Percentiles rank a stretch among this genome's conserved stretches.
Conservation (phyloP, 2,888 invertebrate genomes). For the Thyatira batis region DNA sequence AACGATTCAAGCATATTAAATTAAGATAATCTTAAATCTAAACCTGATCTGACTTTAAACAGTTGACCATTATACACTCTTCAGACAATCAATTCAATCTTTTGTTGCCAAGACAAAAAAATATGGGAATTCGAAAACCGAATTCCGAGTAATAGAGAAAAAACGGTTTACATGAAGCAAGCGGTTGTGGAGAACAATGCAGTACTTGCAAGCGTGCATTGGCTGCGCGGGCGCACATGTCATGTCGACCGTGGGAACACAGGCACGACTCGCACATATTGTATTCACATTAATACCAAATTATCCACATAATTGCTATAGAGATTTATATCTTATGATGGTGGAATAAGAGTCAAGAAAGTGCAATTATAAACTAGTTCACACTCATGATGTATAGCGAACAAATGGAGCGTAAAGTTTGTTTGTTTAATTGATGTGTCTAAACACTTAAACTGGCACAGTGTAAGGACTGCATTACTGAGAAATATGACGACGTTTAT, state of each 20-base stretch:
- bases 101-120: not conserved
- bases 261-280: constrained; percentile 7
- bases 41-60: not conserved
- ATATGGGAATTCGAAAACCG: not conserved
- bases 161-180: constrained; percentile 1
- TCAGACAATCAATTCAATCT: not conserved
- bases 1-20: too few species aligned
- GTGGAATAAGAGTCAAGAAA: constrained; percentile 6
- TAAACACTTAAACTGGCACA: constrained; percentile 6
- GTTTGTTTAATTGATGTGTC: constrained; percentile 13
- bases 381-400: constrained; percentile 9
- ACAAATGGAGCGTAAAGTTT: constrained; percentile 8
- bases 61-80: not conserved
- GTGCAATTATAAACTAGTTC: constrained; percentile 3
- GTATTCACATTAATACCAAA: constrained; percentile 7
- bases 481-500: not conserved
- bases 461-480: constrained; percentile 1
- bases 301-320: not conserved
- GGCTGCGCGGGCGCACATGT: constrained; percentile 37
- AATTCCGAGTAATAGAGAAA: constrained; percentile 1
- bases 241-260: constrained; percentile 47
- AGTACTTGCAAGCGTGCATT: constrained; percentile 24
- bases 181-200: constrained; percentile 21
- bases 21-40: not conserved
- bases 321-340: constrained; percentile 6